Conservation (phyloP, 2,888 invertebrate species). For the Abrostola tripartita region DNA sequence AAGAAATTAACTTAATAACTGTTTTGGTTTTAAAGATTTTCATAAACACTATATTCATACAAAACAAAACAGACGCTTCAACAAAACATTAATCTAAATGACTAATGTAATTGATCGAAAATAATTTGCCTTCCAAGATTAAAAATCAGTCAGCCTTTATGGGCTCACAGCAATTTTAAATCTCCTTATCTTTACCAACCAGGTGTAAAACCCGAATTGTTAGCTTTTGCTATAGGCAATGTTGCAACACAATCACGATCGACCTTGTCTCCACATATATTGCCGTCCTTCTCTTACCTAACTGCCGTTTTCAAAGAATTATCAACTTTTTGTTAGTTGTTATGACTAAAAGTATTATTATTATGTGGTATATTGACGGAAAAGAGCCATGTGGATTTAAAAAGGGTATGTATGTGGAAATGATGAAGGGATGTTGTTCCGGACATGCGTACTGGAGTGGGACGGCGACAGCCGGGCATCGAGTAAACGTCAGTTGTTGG, state of each 20-base stretch:
- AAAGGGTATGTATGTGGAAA: constrained; percentile 69
- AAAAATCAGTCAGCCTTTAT: constrained; percentile 61
- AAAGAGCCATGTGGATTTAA: constrained; percentile 49
- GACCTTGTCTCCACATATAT: constrained; percentile 72
- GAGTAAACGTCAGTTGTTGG: constrained; percentile 79
- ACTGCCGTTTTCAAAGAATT: constrained; percentile 18
- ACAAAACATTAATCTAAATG: constrained; percentile 13
- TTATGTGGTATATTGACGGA: constrained; percentile 50
- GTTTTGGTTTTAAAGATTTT: neutral
- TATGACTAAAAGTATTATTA: constrained; percentile 47
- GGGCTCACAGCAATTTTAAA: constrained; percentile 66
- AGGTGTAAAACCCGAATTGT: constrained; percentile 75
- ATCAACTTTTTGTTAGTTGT: constrained; percentile 16
- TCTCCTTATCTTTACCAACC: constrained; percentile 74
- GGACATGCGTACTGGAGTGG: constrained; percentile 86
- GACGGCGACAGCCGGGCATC: constrained; percentile 74
- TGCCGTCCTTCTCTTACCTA: constrained; percentile 65
- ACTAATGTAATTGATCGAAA: constrained; percentile 27
- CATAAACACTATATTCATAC: neutral
- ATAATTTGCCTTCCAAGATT: constrained; percentile 50
- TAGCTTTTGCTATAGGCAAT: constrained; percentile 71
- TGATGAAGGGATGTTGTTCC: constrained; percentile 78
- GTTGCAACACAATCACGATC: constrained; percentile 75
- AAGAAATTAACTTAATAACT: neutral
- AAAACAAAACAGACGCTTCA: constrained; percentile 1